Evolutionary conservation across 2,888 invertebrate genomes (phyloP).

Genomic region (Nephrotoma guestfalica): DNA sequence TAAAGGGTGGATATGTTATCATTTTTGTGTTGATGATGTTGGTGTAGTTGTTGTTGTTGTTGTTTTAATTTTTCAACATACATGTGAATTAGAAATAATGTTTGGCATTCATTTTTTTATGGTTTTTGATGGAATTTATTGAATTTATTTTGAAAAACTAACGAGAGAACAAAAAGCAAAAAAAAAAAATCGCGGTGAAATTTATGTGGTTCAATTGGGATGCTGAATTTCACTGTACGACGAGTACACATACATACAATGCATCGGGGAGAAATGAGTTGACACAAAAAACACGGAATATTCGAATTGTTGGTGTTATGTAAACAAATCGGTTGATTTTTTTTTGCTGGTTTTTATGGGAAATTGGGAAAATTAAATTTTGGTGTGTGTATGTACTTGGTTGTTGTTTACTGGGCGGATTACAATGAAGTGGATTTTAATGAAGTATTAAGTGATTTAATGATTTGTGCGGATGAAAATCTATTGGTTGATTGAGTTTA

Average conservation of each 20-base stretch:
- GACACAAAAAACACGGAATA: neutral
- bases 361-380: neutral
- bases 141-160: neutral
- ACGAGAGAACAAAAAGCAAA: neutral
- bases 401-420: conserved; percentile 1
- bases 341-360: neutral
- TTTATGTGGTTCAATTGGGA: neutral
- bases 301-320: neutral
- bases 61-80: neutral
- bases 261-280: neutral
- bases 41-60: neutral
- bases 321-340: conserved; percentile 3
- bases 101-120: neutral
- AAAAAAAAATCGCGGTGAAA: neutral
- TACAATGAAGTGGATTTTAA: conserved; percentile 3
- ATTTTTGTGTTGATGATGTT: neutral
- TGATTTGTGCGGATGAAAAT: conserved; percentile 1
- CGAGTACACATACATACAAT: neutral
- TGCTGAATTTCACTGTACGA: neutral
- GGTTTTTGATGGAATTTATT: conserved; percentile 4
- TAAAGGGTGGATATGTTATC: neutral
- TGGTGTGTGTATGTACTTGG: neutral
- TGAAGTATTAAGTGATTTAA: conserved; percentile 3
- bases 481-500: conserved; percentile 1
- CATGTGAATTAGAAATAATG: neutral